phyloP scores from a whole-genome alignment of 2,797 vertebrate genomes.

The Menidia menidia region DNA sequence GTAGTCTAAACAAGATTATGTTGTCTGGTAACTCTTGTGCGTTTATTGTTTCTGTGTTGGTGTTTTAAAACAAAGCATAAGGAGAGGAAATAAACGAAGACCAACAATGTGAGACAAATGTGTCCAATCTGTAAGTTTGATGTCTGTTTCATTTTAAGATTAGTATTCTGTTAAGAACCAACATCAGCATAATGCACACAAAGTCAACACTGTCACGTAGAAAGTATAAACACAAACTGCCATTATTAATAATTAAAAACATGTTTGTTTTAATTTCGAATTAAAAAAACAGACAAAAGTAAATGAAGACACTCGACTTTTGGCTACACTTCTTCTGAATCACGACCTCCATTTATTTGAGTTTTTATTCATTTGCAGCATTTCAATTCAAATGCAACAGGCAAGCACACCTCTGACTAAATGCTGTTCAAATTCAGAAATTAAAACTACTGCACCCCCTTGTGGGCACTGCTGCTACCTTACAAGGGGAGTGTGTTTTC shows the following conservation, averaged over 20 bases:
- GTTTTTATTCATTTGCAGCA: not conserved
- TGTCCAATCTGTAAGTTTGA: not conserved
- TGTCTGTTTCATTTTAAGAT: not conserved
- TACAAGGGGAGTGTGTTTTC: not conserved
- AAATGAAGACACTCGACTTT: not conserved
- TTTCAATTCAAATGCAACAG: not conserved
- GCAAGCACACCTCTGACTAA: not conserved
- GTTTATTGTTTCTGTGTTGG: not conserved
- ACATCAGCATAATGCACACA: not conserved
- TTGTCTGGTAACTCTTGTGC: no score
- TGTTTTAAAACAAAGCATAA: not conserved
- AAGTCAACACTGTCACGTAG: not conserved
- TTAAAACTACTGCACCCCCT: slow-evolving; percentile 53
- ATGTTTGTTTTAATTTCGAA: not conserved
- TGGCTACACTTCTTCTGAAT: slow-evolving; percentile 9
- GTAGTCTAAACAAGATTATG: not conserved
- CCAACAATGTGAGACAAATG: not conserved
- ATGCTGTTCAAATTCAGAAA: slow-evolving; percentile 25
- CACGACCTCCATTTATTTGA: not conserved
- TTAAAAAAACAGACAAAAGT: not conserved
- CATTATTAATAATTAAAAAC: not conserved
- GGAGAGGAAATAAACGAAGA: not conserved
- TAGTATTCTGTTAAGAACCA: not conserved
- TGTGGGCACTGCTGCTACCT: slow-evolving; percentile 40
- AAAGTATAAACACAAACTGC: slow-evolving; percentile 16